Evolutionary conservation across 2,113 vertebrate genomes (phyloP).

Genomic region (Alethe diademata): DNA sequence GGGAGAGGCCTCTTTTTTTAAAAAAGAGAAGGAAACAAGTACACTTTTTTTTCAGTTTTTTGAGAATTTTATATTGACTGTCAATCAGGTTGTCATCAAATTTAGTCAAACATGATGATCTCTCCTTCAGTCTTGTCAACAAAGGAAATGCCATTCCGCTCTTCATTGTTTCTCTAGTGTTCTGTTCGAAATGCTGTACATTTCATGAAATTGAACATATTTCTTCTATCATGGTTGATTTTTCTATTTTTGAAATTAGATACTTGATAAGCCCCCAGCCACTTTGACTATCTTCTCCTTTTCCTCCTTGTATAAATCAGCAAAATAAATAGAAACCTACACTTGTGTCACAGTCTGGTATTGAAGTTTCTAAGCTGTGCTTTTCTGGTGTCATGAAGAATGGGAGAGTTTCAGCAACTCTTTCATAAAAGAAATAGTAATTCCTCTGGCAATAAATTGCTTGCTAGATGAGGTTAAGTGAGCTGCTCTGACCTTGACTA

Average conservation of each 20-base stretch:
- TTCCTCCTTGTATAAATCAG: background rate
- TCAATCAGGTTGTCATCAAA: background rate
- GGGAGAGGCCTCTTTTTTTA: background rate
- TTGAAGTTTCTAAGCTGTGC: background rate
- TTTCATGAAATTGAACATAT: background rate
- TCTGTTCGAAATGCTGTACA: background rate
- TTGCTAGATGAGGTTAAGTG: background rate
- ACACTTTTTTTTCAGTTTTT: accelerated
- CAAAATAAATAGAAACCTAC: background rate
- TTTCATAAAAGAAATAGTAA: background rate
- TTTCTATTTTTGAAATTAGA: background rate
- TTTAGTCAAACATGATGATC: background rate
- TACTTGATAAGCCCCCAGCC: background rate
- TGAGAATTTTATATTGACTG: background rate
- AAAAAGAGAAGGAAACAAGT: background rate
- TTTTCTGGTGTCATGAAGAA: background rate
- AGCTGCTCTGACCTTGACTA: background rate
- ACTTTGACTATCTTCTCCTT: background rate
- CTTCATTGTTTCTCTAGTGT: background rate
- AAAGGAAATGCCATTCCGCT: background rate
- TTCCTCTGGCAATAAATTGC: background rate
- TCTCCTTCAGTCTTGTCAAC: background rate
- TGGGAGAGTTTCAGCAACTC: background rate
- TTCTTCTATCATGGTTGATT: background rate
- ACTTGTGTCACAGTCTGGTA: background rate